Evolutionary conservation across 2,888 invertebrate genomes (phyloP).

Genomic region (Platycheirus rosarum): DNA sequence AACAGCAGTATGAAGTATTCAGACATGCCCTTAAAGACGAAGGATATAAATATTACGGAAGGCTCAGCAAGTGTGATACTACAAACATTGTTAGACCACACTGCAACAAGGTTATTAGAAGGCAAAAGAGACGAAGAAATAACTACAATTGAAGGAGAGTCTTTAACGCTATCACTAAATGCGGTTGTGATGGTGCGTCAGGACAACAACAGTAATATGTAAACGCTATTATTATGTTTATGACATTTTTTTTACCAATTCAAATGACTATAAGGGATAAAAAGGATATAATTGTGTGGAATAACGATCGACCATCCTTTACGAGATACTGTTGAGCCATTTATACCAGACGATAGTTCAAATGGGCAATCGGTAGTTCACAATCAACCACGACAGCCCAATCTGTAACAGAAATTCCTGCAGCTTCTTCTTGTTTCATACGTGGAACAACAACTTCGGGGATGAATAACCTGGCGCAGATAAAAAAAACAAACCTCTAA

Average conservation of each 20-base stretch:
- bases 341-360: too few species aligned
- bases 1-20: constrained; percentile 10
- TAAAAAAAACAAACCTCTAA: too few species aligned
- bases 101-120: constrained; percentile 7
- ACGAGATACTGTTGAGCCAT: neutral
- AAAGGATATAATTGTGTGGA: neutral
- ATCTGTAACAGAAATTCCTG: too few species aligned
- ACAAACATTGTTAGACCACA: neutral
- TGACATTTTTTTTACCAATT: neutral
- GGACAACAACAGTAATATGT: neutral
- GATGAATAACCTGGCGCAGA: too few species aligned
- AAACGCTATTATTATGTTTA: neutral
- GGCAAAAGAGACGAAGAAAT: neutral
- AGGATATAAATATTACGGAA: neutral
- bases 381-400: too few species aligned
- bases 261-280: neutral
- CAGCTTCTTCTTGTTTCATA: too few species aligned
- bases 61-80: neutral
- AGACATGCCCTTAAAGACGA: constrained; percentile 18
- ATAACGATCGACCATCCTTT: constrained; percentile 2
- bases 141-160: neutral
- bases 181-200: constrained; percentile 4
- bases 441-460: too few species aligned
- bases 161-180: too few species aligned
- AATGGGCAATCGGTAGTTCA: too few species aligned